A percentile compares a stretch with the other conserved stretches of the same genome.
These are phyloP conservation scores for Selenia dentaria DNA, from an alignment of 2,888 invertebrate species.

Conservation along the genomic window DNA sequence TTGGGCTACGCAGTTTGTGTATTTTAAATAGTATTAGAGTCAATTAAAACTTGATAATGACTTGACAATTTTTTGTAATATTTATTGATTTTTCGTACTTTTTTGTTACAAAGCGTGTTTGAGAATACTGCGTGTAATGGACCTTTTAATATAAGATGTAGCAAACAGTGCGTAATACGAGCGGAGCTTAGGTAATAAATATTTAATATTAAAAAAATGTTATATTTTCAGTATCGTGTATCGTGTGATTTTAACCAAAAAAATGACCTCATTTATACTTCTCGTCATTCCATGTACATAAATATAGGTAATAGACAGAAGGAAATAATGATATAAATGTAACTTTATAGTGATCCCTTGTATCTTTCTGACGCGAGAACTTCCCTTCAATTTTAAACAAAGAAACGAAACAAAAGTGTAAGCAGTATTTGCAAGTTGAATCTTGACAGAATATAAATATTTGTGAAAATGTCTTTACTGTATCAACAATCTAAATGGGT, in stretches of 20 bases:
- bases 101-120: slow-evolving; percentile 20
- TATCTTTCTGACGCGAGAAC: too few relatives aligned
- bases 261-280: slow-evolving; percentile 61
- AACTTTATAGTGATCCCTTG: too few relatives aligned
- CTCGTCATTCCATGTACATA: slow-evolving; percentile 68
- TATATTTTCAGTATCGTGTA: slow-evolving; percentile 75
- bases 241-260: slow-evolving; percentile 82
- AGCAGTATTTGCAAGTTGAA: too few relatives aligned
- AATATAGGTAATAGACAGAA: slow-evolving; percentile 38
- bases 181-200: slow-evolving; percentile 59
- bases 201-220: slow-evolving; percentile 45
- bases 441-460: too few relatives aligned
- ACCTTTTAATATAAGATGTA: slow-evolving; percentile 20
- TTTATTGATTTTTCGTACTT: slow-evolving; percentile 7
- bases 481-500: too few relatives aligned
- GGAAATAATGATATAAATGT: slow-evolving; percentile 15
- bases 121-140: slow-evolving; percentile 19
- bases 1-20: slow-evolving; percentile 3
- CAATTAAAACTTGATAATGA: slow-evolving; percentile 33
- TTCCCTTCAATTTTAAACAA: too few relatives aligned
- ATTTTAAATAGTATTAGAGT: slow-evolving; percentile 17
- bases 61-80: slow-evolving; percentile 12
- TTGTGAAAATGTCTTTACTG: too few relatives aligned
- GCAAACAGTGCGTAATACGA: slow-evolving; percentile 20
- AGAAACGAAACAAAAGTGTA: too few relatives aligned